Evolutionary conservation across 1,140 invertebrate species (phyloP), one percentile per base, ranked within the genome.

Genomic region (Leucophenga varia): DNA sequence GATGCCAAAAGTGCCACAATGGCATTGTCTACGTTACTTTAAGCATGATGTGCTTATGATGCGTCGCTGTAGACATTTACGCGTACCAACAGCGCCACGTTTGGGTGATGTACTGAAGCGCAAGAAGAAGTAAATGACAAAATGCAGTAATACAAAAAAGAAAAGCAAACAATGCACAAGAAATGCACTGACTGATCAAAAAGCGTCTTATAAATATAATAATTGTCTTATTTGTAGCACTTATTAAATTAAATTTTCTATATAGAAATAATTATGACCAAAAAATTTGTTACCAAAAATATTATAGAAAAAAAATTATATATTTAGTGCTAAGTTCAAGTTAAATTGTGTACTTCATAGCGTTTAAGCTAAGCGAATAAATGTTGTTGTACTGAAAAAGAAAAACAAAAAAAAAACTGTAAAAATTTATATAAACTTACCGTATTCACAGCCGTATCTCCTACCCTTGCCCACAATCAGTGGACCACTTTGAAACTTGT

Each of bases 1-100:
- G 25, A 68, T 72, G 64, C 65, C 70, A 28, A 74, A 74, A 55
- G 82, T 89, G 46, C 88, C 88, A 3, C 87, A 89, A 60, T 89
- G 85, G 85, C 87, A 90, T 67, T 90, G 87, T 72, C 78, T 88
- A 59, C 79, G 87, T 46, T 89, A 89, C 70, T 79, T 87, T 46
- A 86, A 87, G 59, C 86, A 88, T 54, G 86, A 88, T 55, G 59
- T 75, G 14, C 46, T 74, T 20, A 74, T 86, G 40, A 83, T 88
- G 46, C 79, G 86, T 43, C 82, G 85, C 42, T 90, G 87, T 78
- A 79, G 82, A 43, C 69, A 72, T 37, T 55, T 72, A 43, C 55
- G 68, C 35, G 69, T 72, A 17, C 69, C 69, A 2, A 72, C 64
- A 34, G 64, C 69, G 20, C 69, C 69, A 12, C 61, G 69, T 20